These are phyloP conservation scores for Chloromyia formosa DNA, from an alignment of 2,888 invertebrate genomes.

Conservation along the genomic window DNA sequence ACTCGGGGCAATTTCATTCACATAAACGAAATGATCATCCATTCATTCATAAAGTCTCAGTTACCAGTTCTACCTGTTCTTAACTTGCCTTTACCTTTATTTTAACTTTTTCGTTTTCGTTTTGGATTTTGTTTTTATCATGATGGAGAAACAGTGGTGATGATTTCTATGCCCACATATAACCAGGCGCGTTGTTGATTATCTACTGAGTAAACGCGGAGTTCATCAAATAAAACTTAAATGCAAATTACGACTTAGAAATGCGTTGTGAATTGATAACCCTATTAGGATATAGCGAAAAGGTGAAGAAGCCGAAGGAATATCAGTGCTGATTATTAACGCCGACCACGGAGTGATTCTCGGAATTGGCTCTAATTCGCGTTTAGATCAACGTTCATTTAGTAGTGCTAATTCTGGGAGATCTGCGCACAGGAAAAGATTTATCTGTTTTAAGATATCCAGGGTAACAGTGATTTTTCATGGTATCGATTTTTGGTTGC, in stretches of 20 bases:
- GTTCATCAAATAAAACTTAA: constrained; percentile 43
- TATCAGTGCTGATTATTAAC: constrained; percentile 33
- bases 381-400: background rate
- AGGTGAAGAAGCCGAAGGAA: constrained; percentile 33
- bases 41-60: constrained; percentile 42
- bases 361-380: constrained; percentile 9
- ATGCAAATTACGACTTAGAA: constrained; percentile 42
- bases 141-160: background rate
- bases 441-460: no score
- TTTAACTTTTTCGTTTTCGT: background rate
- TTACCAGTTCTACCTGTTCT: constrained; percentile 31
- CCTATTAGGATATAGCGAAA: constrained; percentile 21
- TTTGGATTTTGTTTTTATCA: background rate
- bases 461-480: no score
- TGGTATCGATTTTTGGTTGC: background rate
- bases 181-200: background rate
- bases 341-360: constrained; percentile 2
- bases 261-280: constrained; percentile 28
- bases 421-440: no score
- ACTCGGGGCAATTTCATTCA: constrained; percentile 38
- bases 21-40: constrained; percentile 30
- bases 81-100: background rate
- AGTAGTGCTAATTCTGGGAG: background rate
- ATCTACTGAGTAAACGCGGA: background rate
- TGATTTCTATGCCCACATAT: background rate